These are phyloP conservation scores for Panulirus ornatus DNA, from an alignment of 1,140 invertebrate species.

Conservation along the genomic window DNA sequence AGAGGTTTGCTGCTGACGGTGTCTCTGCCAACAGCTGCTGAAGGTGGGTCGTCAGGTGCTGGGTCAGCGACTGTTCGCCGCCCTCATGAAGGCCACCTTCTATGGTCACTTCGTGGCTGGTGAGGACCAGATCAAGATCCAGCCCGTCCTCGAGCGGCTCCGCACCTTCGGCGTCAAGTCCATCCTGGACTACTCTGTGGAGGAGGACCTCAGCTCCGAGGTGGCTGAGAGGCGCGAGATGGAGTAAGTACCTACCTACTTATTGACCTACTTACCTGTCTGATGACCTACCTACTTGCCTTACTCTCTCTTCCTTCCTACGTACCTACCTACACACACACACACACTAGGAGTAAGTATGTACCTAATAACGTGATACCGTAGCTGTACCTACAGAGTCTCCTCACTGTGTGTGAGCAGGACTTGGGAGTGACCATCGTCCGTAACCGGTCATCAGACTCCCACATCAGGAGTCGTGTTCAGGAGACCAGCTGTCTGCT, in stretches of 20 bases:
- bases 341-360: too few relatives aligned
- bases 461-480: too few relatives aligned
- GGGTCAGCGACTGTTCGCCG: constrained; percentile 90
- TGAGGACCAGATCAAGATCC: constrained; percentile 92
- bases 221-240: constrained; percentile 94
- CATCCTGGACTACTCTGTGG: constrained; percentile 98
- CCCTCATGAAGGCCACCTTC: constrained; percentile 95
- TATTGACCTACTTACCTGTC: too few relatives aligned
- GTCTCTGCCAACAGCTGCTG: constrained; percentile 86
- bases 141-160: constrained; percentile 89
- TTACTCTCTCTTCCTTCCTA: too few relatives aligned
- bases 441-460: too few relatives aligned
- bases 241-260: constrained; percentile 87
- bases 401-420: too few relatives aligned
- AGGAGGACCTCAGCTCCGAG: constrained; percentile 96
- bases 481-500: too few relatives aligned
- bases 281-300: too few relatives aligned
- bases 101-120: constrained; percentile 99
- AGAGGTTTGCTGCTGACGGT: constrained; percentile 7
- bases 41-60: constrained; percentile 88
- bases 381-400: too few relatives aligned
- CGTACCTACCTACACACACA: too few relatives aligned
- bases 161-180: constrained; percentile 97
- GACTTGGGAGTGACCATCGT: too few relatives aligned
- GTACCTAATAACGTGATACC: too few relatives aligned